phyloP scores from a whole-genome alignment of 1,140 invertebrate genomes.

The Lethrus apterus region DNA sequence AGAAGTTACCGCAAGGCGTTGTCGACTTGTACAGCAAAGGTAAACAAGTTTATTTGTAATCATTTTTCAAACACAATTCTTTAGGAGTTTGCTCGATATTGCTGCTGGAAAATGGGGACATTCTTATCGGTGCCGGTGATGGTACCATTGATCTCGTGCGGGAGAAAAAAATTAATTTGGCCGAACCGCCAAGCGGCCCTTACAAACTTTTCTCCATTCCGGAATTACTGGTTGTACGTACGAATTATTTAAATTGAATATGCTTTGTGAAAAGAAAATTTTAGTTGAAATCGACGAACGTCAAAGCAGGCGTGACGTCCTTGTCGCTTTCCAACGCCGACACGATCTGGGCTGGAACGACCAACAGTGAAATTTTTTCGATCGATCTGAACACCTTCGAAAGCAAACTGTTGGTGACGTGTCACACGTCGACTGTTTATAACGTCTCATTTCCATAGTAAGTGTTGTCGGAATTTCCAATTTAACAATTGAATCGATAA shows the following conservation, averaged over 20 bases:
- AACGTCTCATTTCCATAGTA: slow-evolving; percentile 78
- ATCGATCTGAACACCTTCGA: slow-evolving; percentile 65
- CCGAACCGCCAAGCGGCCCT: slow-evolving; percentile 16
- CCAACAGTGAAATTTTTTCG: slow-evolving; percentile 73
- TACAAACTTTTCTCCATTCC: slow-evolving; percentile 39
- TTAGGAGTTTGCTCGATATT: slow-evolving; percentile 59
- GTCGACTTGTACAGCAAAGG: slow-evolving; percentile 43
- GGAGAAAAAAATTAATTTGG: slow-evolving; percentile 35
- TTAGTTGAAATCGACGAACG: slow-evolving; percentile 50
- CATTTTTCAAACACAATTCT: too few relatives aligned
- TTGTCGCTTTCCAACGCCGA: slow-evolving; percentile 50
- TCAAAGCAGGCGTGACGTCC: slow-evolving; percentile 58
- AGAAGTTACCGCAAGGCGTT: slow-evolving; percentile 38
- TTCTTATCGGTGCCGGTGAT: slow-evolving; percentile 77
- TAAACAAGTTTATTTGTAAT: neutral
- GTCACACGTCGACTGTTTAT: slow-evolving; percentile 72
- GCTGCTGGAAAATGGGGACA: slow-evolving; percentile 49
- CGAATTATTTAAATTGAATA: neutral
- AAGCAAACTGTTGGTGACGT: slow-evolving; percentile 66
- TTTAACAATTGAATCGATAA: too few relatives aligned
- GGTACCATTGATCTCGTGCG: slow-evolving; percentile 68
- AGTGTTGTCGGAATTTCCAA: too few relatives aligned
- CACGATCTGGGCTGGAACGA: slow-evolving; percentile 63
- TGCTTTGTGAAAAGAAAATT: slow-evolving; percentile 25
- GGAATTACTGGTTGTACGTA: slow-evolving; percentile 26